Evolutionary conservation across 37 sponge, comb jelly and placozoan genomes (phyloP), one percentile per base, ranked within the genome.

Genomic region (Cliona cf. orientalis): DNA sequence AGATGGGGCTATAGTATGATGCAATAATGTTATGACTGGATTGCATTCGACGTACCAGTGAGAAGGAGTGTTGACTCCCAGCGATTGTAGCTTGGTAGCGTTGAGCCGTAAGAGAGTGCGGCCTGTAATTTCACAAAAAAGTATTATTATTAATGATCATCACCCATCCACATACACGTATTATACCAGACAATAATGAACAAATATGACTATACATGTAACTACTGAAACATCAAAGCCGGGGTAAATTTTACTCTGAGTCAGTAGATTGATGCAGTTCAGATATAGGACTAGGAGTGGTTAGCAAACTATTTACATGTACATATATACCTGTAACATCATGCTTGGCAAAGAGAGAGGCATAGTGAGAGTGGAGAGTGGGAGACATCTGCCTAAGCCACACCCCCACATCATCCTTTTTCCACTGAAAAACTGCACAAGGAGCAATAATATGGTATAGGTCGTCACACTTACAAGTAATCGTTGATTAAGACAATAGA

Each of bases 341-440:
- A 46, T 91, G 91, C 42, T 76, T 67, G 4, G 75, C 5, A 44
- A 91, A 91, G 67, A 33, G 28, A 0, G 75, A 7, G 0, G 55
- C 21, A 62, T 91, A 91, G 42, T 57, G 82, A 5, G 25, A 39
- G 41, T 74, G 64, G 31, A 91, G 86, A 34, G 62, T 40, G 12
- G 63, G 65, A 40, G 66, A 84, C 23, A 91, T 71, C 61, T 91
- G 91, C 0, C 25, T 17, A 26, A 91, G 49, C 91, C 91, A 91
- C 25, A 28, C 34, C 11, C 5, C 33, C 35, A 91, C 87, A 23
- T 86, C 71, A 19, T 69, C 69, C 0, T 11, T 28, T 11, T 34
- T 69, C 91, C 91, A 91, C 39, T 55, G 58, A 2, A 77, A 72
- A 3, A 91, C 87, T 81, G 75, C 38, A 76, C 22, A 37, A 22